phyloP scores from a whole-genome alignment of 1,140 invertebrate species.

The Brachystomella parvula region DNA sequence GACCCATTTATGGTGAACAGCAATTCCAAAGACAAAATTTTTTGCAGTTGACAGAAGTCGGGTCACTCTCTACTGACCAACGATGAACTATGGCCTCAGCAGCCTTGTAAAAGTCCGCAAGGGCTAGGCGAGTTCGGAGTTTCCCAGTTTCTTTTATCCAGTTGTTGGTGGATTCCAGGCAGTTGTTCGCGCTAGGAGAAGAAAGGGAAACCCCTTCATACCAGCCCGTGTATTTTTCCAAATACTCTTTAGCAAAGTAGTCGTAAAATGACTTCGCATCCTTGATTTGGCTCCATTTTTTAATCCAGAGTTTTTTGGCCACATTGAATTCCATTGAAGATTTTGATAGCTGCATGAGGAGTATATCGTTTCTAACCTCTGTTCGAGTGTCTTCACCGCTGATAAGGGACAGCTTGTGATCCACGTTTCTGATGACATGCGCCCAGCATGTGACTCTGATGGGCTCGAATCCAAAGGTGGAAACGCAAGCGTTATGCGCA shows the following conservation, averaged over 20 bases:
- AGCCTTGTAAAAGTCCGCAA: neutral
- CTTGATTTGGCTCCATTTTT: neutral
- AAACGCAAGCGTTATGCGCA: neutral
- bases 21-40: too few relatives aligned
- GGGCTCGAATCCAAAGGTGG: neutral
- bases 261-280: neutral
- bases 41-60: neutral
- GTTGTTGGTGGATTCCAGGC: neutral
- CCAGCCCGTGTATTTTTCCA: constrained; percentile 3
- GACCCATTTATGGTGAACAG: too few relatives aligned
- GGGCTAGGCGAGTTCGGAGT: neutral
- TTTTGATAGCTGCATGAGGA: neutral
- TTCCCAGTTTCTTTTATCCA: neutral
- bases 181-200: neutral
- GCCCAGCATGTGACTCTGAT: neutral
- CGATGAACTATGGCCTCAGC: neutral
- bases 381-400: neutral
- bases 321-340: neutral
- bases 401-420: neutral
- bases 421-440: neutral
- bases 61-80: neutral
- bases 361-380: neutral
- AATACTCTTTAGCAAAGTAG: neutral
- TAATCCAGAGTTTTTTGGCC: neutral
- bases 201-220: neutral